These are phyloP conservation scores for Mustela nigripes DNA, from an alignment of 2,113 vertebrate genomes.

Conservation along the genomic window DNA sequence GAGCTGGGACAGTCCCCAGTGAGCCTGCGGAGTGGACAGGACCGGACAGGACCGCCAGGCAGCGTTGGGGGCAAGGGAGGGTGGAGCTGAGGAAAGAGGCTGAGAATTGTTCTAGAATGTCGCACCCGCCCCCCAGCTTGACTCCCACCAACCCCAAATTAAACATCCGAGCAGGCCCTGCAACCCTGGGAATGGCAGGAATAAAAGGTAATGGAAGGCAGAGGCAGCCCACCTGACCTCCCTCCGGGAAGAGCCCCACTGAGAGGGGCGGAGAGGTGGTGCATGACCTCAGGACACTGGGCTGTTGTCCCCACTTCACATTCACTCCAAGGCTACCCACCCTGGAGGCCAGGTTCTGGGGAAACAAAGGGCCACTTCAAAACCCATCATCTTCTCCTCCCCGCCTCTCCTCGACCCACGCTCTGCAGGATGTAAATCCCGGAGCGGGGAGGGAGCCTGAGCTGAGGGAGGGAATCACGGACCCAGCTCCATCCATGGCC, in stretches of 20 bases:
- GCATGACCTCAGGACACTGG: fast-evolving
- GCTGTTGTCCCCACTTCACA: fast-evolving
- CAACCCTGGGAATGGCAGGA: not conserved
- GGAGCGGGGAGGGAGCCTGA: not conserved
- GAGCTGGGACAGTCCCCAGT: not conserved
- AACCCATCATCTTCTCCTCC: not conserved
- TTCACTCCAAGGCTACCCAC: fast-evolving
- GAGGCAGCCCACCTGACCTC: fast-evolving
- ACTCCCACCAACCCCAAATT: not conserved
- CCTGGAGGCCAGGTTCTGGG: not conserved
- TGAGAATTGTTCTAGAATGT: not conserved
- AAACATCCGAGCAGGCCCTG: not conserved
- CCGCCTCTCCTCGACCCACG: not conserved
- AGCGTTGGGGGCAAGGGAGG: not conserved
- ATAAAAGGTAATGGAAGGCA: fast-evolving
- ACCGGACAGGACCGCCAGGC: not conserved
- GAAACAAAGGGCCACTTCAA: not conserved
- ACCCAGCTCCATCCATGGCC: not conserved
- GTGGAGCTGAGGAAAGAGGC: not conserved
- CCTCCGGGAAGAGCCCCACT: fast-evolving
- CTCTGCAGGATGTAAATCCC: not conserved
- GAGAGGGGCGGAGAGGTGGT: not conserved
- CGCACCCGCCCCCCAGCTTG: not conserved
- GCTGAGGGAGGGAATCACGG: not conserved
- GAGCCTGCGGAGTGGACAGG: too few relatives aligned